A percentile compares a stretch with the other conserved stretches of the same genome.
These are phyloP conservation scores for Rhagonycha lutea DNA, from an alignment of 2,888 invertebrate genomes.

Conservation along the genomic window DNA sequence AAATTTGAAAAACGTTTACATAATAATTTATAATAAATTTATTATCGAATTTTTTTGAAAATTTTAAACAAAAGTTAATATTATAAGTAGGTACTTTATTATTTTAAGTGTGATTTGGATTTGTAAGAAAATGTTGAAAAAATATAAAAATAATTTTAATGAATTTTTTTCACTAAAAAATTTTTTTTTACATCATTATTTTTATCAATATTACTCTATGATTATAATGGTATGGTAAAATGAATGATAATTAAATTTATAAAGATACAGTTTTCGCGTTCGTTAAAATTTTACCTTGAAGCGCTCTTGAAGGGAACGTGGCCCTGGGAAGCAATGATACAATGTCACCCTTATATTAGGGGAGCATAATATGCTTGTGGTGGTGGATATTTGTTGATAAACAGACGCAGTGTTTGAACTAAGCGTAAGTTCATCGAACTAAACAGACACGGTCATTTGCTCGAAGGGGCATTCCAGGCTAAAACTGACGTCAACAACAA, in stretches of 20 bases:
- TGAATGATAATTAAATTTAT: background rate
- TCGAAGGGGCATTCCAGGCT: slow-evolving; percentile 27
- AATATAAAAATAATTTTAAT: too few species aligned
- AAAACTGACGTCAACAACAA: slow-evolving; percentile 38
- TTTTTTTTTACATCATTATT: too few species aligned
- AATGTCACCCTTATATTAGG: slow-evolving; percentile 19
- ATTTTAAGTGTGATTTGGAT: too few species aligned
- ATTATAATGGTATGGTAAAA: background rate
- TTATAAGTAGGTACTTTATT: too few species aligned
- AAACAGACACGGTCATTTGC: slow-evolving; percentile 21
- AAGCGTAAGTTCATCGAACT: slow-evolving; percentile 14
- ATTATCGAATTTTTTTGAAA: too few species aligned
- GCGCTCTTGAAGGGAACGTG: slow-evolving; percentile 24
- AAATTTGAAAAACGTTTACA: background rate
- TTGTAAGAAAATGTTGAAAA: too few species aligned
- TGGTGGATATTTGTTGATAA: background rate
- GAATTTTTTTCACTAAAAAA: too few species aligned
- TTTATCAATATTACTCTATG: background rate
- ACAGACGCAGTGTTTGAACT: slow-evolving; percentile 4
- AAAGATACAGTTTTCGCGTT: background rate
- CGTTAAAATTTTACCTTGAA: slow-evolving; percentile 5
- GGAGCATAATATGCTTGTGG: slow-evolving; percentile 8
- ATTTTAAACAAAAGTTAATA: too few species aligned
- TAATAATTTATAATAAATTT: background rate
- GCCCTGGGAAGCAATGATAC: slow-evolving; percentile 27